Evolutionary conservation across 2,113 vertebrate species (phyloP).

Genomic region (Chrysemys picta): DNA sequence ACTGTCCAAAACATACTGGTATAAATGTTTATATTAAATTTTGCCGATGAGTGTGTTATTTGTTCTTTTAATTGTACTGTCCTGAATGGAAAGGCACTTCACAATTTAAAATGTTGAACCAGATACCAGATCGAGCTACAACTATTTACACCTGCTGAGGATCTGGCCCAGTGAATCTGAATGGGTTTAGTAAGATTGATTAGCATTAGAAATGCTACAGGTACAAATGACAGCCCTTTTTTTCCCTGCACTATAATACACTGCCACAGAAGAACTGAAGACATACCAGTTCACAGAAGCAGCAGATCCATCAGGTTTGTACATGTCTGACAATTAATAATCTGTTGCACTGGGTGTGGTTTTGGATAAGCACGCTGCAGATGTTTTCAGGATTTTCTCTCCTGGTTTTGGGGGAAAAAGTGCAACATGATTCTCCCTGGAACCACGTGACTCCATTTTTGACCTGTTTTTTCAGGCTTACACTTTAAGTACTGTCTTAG

Average conservation of each 20-base stretch:
- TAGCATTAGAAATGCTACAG: background rate
- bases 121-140: background rate
- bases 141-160: background rate
- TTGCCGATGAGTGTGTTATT: background rate
- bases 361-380: slow-evolving; percentile 21
- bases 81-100: background rate
- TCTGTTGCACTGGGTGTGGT: background rate
- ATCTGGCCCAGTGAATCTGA: background rate
- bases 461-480: slow-evolving; percentile 50
- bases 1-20: background rate
- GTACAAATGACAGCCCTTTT: slow-evolving; percentile 3
- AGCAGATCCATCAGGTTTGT: slow-evolving; percentile 42
- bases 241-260: background rate
- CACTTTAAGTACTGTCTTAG: background rate
- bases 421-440: background rate
- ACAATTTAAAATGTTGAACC: slow-evolving; percentile 1
- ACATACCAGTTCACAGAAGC: background rate
- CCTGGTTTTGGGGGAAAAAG: slow-evolving; percentile 29
- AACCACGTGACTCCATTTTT: slow-evolving; percentile 32
- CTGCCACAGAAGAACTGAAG: background rate
- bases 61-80: background rate
- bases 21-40: background rate
- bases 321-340: slow-evolving; percentile 32
- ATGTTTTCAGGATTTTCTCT: slow-evolving; percentile 22
- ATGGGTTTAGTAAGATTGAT: background rate